These are phyloP conservation scores for Antechinus stuartii DNA, from an alignment of 2,113 vertebrate species.

Conservation along the genomic window DNA sequence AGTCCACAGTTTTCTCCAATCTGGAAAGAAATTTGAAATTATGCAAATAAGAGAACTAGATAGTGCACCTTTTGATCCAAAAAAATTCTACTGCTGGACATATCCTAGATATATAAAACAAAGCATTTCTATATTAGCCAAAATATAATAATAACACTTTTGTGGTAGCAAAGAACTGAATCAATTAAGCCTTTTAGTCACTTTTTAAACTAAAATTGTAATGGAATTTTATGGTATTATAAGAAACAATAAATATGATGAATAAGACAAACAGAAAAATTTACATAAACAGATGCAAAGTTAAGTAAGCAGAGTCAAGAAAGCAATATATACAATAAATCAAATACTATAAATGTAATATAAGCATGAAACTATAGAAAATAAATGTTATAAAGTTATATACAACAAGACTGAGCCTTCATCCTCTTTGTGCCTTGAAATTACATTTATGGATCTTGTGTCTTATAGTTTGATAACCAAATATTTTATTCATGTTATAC, in stretches of 20 bases:
- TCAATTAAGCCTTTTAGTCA: background rate
- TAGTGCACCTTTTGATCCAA: background rate
- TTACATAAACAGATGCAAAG: background rate
- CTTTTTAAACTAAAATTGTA: background rate
- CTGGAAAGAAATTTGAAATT: too few species aligned
- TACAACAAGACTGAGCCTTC: background rate
- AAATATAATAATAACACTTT: background rate
- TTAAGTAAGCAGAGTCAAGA: background rate
- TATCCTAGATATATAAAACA: background rate
- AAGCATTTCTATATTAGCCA: background rate
- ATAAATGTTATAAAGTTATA: background rate
- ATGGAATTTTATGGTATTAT: background rate
- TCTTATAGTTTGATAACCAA: background rate
- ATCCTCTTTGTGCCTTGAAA: background rate
- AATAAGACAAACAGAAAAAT: background rate
- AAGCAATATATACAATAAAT: too few species aligned
- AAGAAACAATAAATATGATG: background rate
- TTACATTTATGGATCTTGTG: background rate
- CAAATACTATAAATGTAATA: background rate
- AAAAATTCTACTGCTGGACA: too few species aligned
- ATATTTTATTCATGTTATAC: background rate
- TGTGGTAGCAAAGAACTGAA: background rate
- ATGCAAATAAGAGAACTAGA: background rate
- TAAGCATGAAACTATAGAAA: background rate
- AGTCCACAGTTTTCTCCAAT: too few species aligned